Percentiles rank a stretch among this genome's conserved stretches.
phyloP scores from a whole-genome alignment of 2,797 vertebrate genomes.

The Lepilemur ruficaudatus region DNA sequence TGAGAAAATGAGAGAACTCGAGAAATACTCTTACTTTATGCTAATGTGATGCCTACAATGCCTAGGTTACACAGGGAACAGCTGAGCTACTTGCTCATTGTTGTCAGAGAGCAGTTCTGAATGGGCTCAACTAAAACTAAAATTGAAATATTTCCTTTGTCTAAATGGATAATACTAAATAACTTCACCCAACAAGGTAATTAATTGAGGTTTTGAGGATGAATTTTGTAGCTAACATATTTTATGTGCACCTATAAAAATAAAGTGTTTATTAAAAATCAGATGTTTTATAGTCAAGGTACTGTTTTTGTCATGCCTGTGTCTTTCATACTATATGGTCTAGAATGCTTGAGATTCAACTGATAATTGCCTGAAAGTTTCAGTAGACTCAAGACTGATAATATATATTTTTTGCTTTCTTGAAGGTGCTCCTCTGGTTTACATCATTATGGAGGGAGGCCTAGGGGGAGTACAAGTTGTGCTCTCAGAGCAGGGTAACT shows the following conservation, averaged over 20 bases:
- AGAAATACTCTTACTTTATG: neutral
- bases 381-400: neutral
- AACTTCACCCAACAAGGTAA: neutral
- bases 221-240: conserved; percentile 11
- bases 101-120: conserved; percentile 11
- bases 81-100: conserved; percentile 15
- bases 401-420: neutral
- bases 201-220: conserved; percentile 36
- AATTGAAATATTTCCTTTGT: conserved; percentile 6
- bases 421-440: neutral
- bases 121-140: neutral
- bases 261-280: conserved; percentile 50
- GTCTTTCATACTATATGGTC: neutral
- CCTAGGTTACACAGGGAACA: neutral
- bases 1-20: neutral
- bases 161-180: conserved; percentile 16
- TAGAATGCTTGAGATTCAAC: neutral
- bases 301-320: neutral
- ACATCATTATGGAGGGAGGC: neutral
- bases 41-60: neutral
- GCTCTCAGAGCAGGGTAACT: neutral
- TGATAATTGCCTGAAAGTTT: neutral
- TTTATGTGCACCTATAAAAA: conserved; percentile 29
- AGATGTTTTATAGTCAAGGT: conserved; percentile 22
- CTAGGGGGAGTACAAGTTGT: neutral